phyloP scores from a whole-genome alignment of 2,797 vertebrate genomes.

The Lacerta bilineata region DNA sequence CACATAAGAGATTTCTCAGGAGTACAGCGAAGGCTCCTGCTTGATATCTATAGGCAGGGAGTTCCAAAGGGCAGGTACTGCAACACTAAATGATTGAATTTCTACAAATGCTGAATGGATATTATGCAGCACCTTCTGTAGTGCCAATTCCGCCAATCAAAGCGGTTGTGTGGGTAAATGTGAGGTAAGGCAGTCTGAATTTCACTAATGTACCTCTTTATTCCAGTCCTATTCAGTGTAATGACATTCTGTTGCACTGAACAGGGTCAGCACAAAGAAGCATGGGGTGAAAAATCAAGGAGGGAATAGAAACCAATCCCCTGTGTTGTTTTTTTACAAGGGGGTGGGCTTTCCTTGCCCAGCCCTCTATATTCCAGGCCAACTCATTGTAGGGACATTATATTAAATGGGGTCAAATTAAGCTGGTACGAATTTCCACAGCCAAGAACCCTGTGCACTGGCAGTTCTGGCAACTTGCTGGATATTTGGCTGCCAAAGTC shows the following conservation, averaged over 20 bases:
- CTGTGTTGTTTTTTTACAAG: neutral
- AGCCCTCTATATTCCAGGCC: neutral
- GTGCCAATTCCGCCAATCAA: too few relatives aligned
- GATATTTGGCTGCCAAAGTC: neutral
- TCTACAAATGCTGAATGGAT: too few relatives aligned
- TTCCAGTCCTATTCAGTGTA: neutral
- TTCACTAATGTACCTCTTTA: neutral
- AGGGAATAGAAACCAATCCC: neutral
- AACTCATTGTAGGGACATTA: neutral
- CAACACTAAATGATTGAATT: too few relatives aligned
- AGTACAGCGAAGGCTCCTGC: too few relatives aligned
- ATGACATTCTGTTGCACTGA: neutral
- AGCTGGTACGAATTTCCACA: neutral
- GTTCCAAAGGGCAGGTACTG: too few relatives aligned
- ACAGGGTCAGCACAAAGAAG: neutral
- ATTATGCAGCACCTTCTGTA: too few relatives aligned
- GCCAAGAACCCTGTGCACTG: neutral
- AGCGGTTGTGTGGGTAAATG: too few relatives aligned
- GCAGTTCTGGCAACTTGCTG: too few relatives aligned
- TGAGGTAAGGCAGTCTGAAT: neutral
- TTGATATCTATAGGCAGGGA: too few relatives aligned
- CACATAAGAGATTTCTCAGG: too few relatives aligned
- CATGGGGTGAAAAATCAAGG: neutral
- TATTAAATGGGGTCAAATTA: neutral
- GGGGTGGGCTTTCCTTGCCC: neutral